Percentiles rank a stretch among this genome's conserved stretches.
phyloP scores from a whole-genome alignment of 2,113 vertebrate genomes.

The Poicephalus meyeri region DNA sequence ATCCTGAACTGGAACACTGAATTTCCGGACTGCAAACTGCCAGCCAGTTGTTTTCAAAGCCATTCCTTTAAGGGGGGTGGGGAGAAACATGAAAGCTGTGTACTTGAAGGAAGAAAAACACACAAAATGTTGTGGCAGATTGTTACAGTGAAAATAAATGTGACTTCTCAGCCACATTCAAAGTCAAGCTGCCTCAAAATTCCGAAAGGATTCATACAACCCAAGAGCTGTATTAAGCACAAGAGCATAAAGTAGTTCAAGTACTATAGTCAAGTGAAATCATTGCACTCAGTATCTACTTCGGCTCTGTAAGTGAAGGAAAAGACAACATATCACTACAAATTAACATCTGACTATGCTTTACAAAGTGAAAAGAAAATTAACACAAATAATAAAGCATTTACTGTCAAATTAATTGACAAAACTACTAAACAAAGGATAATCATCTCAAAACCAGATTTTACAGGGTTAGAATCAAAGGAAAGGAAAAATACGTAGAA shows the following conservation, averaged over 20 bases:
- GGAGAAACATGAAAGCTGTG: neutral
- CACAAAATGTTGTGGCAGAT: neutral
- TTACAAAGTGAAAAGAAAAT: neutral
- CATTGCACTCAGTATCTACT: neutral
- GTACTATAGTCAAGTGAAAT: neutral
- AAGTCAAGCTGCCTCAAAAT: constrained; percentile 17
- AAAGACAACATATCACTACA: neutral
- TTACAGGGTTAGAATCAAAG: neutral
- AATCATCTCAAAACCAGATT: neutral
- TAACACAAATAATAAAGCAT: neutral
- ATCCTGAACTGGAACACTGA: neutral
- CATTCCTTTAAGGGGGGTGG: neutral
- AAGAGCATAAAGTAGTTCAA: neutral
- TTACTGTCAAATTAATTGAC: neutral
- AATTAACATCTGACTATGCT: neutral
- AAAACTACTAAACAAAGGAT: neutral
- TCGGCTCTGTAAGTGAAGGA: neutral
- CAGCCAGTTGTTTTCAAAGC: constrained; percentile 16
- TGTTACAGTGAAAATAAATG: constrained; percentile 13
- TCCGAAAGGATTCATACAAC: neutral
- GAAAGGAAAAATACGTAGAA: neutral
- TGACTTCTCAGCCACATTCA: neutral
- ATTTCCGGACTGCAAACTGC: neutral
- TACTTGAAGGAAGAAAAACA: neutral
- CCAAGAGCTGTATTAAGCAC: neutral